Evolutionary conservation across 2,888 invertebrate genomes (phyloP).

Genomic region (Eristalis intricaria): DNA sequence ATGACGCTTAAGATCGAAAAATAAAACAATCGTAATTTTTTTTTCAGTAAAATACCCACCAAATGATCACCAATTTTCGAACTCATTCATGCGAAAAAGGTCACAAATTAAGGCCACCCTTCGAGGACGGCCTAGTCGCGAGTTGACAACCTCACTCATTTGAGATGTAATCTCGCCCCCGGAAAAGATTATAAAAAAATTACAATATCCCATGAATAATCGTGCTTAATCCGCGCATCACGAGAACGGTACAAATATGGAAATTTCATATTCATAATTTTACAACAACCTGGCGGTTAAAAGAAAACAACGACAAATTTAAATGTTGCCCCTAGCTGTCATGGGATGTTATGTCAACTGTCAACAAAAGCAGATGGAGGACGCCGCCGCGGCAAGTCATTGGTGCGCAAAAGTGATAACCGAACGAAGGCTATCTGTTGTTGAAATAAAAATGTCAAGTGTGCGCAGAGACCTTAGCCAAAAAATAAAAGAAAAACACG

Average conservation of each 20-base stretch:
- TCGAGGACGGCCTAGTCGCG: neutral
- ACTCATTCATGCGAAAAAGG: neutral
- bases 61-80: neutral
- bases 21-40: neutral
- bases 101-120: neutral
- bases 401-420: neutral
- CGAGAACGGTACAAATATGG: neutral
- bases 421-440: neutral
- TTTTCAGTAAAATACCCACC: neutral
- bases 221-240: neutral
- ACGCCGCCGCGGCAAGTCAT: neutral
- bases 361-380: neutral
- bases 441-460: neutral
- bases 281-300: neutral
- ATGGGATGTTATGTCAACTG: neutral
- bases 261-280: neutral
- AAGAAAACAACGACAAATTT: neutral
- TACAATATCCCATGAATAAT: neutral
- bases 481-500: no score
- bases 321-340: neutral
- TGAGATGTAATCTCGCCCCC: neutral
- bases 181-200: no score
- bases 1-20: neutral
- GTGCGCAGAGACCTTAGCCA: neutral
- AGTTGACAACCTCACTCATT: neutral